phyloP scores from a whole-genome alignment of 2,888 invertebrate genomes.

The Chalcis sispes region DNA sequence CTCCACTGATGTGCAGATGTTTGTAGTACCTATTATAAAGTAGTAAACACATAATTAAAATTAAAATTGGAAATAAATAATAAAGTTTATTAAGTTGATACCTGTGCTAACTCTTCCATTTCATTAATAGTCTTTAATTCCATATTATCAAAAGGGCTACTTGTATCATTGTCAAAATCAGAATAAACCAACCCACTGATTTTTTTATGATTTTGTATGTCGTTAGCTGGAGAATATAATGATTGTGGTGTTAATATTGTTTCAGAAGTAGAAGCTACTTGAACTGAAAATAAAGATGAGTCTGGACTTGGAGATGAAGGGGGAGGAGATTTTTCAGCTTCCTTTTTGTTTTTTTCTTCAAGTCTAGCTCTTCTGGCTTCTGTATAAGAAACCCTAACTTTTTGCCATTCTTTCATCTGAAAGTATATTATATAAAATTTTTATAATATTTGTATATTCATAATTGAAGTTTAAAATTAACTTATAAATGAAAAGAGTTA shows the following conservation, averaged over 20 bases:
- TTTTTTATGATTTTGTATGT: conserved; percentile 67
- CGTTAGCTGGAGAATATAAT: conserved; percentile 68
- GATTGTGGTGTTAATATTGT: conserved; percentile 75
- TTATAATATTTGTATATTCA: too few species aligned
- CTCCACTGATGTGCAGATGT: conserved; percentile 65
- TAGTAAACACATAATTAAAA: neutral
- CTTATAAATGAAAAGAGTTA: too few species aligned
- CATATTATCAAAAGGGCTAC: conserved; percentile 95
- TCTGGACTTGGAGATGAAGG: conserved; percentile 78
- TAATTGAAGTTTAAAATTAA: too few species aligned
- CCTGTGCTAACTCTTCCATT: conserved; percentile 91
- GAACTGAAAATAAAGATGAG: conserved; percentile 68
- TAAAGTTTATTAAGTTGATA: conserved; percentile 68
- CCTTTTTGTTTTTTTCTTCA: conserved; percentile 80
- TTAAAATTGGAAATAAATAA: conserved; percentile 11
- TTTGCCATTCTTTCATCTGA: conserved; percentile 83
- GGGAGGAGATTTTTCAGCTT: conserved; percentile 68
- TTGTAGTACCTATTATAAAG: conserved; percentile 67
- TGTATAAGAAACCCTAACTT: conserved; percentile 80
- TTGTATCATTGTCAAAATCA: conserved; percentile 94
- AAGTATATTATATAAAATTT: neutral
- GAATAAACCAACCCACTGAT: conserved; percentile 67
- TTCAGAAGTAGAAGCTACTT: conserved; percentile 74
- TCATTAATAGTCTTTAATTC: conserved; percentile 95
- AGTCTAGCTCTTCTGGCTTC: conserved; percentile 81